Evolutionary conservation across 64 coral and sea anemone species (phyloP).

Genomic region (Cladopsammia gracilis): DNA sequence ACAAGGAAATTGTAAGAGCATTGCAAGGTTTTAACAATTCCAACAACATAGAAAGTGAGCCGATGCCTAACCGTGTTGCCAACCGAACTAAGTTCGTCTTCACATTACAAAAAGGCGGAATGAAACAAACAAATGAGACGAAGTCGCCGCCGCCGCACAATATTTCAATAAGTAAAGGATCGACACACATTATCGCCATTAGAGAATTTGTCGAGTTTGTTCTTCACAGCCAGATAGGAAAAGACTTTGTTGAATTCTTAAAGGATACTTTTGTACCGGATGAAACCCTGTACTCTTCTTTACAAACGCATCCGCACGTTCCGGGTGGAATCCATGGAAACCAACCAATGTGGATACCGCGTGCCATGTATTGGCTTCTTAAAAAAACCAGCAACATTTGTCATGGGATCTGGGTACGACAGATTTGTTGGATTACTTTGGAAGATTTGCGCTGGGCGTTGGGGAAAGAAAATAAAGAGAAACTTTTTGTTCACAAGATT

Average conservation of each 20-base stretch:
- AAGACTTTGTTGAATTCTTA: slow-evolving; percentile 16
- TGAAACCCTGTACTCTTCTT: slow-evolving; percentile 37
- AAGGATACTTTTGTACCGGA: slow-evolving; percentile 29
- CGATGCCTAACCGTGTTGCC: neutral
- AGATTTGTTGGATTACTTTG: slow-evolving; percentile 7
- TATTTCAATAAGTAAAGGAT: slow-evolving; percentile 21
- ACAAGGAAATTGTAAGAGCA: slow-evolving; percentile 31
- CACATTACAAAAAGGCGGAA: neutral
- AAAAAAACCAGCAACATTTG: neutral
- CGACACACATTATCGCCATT: slow-evolving; percentile 12
- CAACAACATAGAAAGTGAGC: slow-evolving; percentile 28
- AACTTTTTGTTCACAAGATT: slow-evolving; percentile 49
- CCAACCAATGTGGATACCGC: neutral
- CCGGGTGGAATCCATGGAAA: slow-evolving; percentile 20
- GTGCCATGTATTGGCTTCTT: neutral
- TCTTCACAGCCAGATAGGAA: slow-evolving; percentile 5
- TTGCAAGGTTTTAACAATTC: slow-evolving; percentile 27
- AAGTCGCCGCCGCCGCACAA: slow-evolving; percentile 31
- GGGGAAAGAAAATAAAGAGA: neutral
- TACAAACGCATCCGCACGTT: slow-evolving; percentile 29
- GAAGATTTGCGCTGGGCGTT: slow-evolving; percentile 34
- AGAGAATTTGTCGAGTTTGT: slow-evolving; percentile 35
- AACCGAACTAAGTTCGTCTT: neutral
- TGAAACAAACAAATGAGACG: neutral
- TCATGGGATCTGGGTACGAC: neutral